Conservation (phyloP, 1,140 invertebrate genomes). For the Zaprionus africanus region DNA sequence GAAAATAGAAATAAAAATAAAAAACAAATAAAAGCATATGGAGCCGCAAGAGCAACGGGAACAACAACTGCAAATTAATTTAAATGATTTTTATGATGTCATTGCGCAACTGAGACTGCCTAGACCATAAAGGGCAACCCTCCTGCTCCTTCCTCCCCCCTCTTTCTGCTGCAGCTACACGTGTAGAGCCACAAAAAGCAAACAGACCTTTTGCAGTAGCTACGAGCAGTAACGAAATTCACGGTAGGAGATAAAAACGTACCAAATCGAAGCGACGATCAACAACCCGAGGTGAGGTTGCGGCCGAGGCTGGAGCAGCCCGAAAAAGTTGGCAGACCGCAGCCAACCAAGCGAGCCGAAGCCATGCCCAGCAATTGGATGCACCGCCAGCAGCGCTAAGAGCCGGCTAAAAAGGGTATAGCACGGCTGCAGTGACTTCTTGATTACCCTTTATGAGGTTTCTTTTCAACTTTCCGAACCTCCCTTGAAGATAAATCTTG, state of each 20-base stretch:
- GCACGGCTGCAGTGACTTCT: not conserved
- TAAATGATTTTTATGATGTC: slow-evolving; percentile 83
- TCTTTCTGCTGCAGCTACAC: not conserved
- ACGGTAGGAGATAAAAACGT: slow-evolving; percentile 83
- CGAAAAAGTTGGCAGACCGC: slow-evolving; percentile 11
- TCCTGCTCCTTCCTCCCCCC: not conserved
- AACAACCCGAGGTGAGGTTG: slow-evolving; percentile 70
- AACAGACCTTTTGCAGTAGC: slow-evolving; percentile 53
- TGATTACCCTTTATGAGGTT: not conserved
- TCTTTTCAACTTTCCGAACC: no score
- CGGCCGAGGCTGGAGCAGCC: slow-evolving; percentile 30
- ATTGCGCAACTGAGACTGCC: slow-evolving; percentile 74
- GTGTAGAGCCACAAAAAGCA: not conserved
- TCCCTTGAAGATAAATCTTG: accelerated
- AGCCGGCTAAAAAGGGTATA: slow-evolving; percentile 3
- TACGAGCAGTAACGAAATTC: slow-evolving; percentile 80
- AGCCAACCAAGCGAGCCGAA: slow-evolving; percentile 12
- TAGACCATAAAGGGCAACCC: not conserved
- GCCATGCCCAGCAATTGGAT: slow-evolving; percentile 48
- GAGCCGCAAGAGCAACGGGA: slow-evolving; percentile 35
- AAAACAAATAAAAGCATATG: slow-evolving; percentile 82
- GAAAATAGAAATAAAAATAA: slow-evolving; percentile 65
- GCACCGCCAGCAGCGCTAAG: slow-evolving; percentile 37
- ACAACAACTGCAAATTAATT: slow-evolving; percentile 75
- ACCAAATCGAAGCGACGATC: slow-evolving; percentile 81